Base-by-base conservation (phyloP, 37 sponge, comb jelly and placozoan genomes). In the Ephydatia muelleri region DNA sequence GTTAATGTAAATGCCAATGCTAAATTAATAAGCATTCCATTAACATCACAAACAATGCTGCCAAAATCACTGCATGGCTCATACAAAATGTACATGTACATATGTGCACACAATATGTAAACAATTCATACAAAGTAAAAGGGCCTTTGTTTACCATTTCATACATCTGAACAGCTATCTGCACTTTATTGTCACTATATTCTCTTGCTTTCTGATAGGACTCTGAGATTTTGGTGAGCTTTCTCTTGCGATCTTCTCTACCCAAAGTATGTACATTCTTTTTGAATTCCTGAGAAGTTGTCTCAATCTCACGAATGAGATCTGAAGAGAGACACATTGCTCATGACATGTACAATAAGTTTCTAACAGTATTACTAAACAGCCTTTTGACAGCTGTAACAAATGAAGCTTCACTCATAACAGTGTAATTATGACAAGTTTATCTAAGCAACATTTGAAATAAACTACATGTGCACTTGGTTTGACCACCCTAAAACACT, bases 151-250 rank as follows among this genome's bases (percentile, higher is more conserved):
- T 85, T 28, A 91, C 92, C 93, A 95, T 95, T 82, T 97, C 98
- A 78, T 97, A 97, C 78, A 95, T 95, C 78, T 95, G 98, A 84
- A 93, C 86, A 19, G 98, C 96, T 5, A 97, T 83, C 74, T 94
- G 94, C 32, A 97, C 98, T 79, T 97, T 97, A 39, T 97, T 87
- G 39, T 97, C 98, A 78, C 91, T 93, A 77, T 89, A 86, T 70
- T 91, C 92, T 19, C 84, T 87, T 25, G 91, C 89, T 73, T 97
- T 93, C 77, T 91, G 85, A 81, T 86, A 95, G 32, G 82, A 75
- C 28, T 93, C 90, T 47, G 92, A 84, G 1, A 97, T 93, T 34
- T 86, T 85, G 22, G 67, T 81, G 27, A 95, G 82, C 71, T 67
- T 64, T 31, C 70, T 67, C 68, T 80, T 77, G 30, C 90, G 81